phyloP scores from a whole-genome alignment of 2,797 vertebrate genomes.

The Enteromius trimaculatus region DNA sequence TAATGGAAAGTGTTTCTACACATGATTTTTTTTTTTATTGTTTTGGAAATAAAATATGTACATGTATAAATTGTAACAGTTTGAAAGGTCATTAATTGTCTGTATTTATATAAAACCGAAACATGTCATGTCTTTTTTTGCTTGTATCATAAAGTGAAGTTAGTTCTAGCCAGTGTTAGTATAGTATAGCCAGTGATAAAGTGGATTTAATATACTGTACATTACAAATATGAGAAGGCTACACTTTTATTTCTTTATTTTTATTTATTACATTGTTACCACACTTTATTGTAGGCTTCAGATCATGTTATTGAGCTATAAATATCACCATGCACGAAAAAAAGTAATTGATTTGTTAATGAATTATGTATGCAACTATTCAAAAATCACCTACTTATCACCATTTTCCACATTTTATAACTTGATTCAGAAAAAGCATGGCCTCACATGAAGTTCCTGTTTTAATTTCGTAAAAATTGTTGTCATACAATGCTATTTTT shows the following conservation, averaged over 20 bases:
- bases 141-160: neutral
- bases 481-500: no score
- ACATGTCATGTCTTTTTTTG: neutral
- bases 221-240: neutral
- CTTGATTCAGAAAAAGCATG: neutral
- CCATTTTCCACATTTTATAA: neutral
- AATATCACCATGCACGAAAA: neutral
- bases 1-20: neutral
- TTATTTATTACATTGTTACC: neutral
- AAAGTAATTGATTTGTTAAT: neutral
- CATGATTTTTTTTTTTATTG: neutral
- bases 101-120: neutral
- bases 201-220: neutral
- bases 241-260: no score
- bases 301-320: neutral
- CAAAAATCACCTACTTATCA: neutral
- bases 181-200: neutral
- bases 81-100: conserved; percentile 3
- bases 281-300: neutral
- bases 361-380: neutral
- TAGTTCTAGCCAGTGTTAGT: neutral
- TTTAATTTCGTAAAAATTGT: no score
- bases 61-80: neutral
- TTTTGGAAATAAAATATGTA: neutral
- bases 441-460: neutral